Evolutionary conservation across 2,113 vertebrate species (phyloP).

Genomic region (Chlorodrepanis virens): DNA sequence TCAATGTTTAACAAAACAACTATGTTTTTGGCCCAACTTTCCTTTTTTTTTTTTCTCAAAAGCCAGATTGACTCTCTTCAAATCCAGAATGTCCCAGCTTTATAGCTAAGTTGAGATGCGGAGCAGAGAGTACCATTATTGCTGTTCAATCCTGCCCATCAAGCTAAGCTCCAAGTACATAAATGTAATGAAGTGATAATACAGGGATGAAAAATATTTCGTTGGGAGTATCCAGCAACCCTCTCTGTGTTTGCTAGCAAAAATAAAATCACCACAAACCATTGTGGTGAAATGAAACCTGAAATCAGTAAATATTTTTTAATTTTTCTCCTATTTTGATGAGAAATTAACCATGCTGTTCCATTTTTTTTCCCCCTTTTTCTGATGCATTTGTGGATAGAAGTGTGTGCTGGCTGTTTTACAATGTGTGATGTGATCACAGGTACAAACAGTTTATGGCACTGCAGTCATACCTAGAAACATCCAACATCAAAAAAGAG

Average conservation of each 20-base stretch:
- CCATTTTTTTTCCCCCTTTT: not conserved
- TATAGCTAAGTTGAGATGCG: not conserved
- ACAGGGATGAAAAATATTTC: not conserved
- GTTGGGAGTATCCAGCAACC: not conserved
- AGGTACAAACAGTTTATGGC: constrained; percentile 32
- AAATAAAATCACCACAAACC: not conserved
- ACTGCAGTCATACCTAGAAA: not conserved
- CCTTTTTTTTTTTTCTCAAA: not conserved
- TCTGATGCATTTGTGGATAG: not conserved
- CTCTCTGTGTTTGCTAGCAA: not conserved
- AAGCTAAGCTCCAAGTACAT: not conserved
- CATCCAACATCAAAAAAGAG: constrained; percentile 43
- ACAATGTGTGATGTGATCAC: constrained; percentile 47
- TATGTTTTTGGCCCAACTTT: not conserved
- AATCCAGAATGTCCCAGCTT: not conserved
- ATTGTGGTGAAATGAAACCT: not conserved
- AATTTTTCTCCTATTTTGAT: not conserved
- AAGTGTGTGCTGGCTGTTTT: constrained; percentile 8
- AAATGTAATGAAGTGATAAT: not conserved
- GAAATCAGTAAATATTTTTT: not conserved
- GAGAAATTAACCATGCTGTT: not conserved
- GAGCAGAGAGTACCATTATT: not conserved
- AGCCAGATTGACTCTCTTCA: not conserved
- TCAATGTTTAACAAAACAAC: not conserved
- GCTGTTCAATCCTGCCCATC: not conserved